Percentiles rank a stretch among this genome's conserved stretches.
Conservation (phyloP, 1,140 invertebrate species). For the Antheraea pernyi region DNA sequence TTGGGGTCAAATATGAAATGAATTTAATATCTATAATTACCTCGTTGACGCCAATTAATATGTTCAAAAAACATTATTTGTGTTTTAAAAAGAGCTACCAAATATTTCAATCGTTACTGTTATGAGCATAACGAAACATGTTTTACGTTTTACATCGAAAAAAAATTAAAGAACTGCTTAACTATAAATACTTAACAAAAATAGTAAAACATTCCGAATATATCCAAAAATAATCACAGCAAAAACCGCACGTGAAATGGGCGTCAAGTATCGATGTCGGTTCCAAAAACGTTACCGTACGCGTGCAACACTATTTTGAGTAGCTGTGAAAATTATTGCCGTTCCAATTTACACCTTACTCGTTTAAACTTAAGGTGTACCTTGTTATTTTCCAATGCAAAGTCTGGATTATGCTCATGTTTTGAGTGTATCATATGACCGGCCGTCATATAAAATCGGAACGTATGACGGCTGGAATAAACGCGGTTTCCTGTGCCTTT, state of each 20-base stretch:
- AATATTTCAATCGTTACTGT: too few species aligned
- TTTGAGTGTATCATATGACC: conserved; percentile 51
- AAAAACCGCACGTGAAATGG: conserved; percentile 42
- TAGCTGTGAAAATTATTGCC: conserved; percentile 14
- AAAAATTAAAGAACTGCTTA: not conserved
- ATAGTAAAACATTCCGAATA: conserved; percentile 40
- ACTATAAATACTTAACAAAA: not conserved
- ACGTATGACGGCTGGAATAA: conserved; percentile 49
- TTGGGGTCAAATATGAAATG: too few species aligned
- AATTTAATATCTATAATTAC: too few species aligned
- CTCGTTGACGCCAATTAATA: too few species aligned
- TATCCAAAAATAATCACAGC: conserved; percentile 23
- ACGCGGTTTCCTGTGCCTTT: conserved; percentile 51
- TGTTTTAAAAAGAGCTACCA: too few species aligned
- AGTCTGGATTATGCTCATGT: conserved; percentile 8
- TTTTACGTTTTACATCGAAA: not conserved
- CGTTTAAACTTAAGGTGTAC: conserved; percentile 15
- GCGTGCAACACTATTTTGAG: conserved; percentile 6
- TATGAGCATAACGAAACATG: too few species aligned
- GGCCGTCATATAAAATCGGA: conserved; percentile 43
- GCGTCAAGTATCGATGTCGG: conserved; percentile 57
- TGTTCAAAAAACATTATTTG: too few species aligned
- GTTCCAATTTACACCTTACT: conserved; percentile 32
- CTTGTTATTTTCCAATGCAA: not conserved
- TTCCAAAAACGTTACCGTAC: conserved; percentile 52